phyloP scores from a whole-genome alignment of 2,888 invertebrate genomes.

The Pammene fasciana region DNA sequence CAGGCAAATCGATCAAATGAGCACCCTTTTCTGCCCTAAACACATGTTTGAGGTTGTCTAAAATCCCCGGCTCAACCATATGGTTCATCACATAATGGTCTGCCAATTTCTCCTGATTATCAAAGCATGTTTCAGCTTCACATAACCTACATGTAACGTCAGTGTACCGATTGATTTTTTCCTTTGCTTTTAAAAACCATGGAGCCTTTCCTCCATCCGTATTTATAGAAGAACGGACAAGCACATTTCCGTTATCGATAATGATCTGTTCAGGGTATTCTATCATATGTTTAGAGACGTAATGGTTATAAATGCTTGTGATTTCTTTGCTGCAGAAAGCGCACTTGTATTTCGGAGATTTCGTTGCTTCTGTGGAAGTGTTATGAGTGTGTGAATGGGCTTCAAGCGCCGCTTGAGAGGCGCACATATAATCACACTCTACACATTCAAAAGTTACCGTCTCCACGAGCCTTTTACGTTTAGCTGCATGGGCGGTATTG shows the following conservation, averaged over 20 bases:
- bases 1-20: neutral
- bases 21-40: slow-evolving; percentile 19
- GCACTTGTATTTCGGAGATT: slow-evolving; percentile 8
- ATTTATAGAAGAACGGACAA: slow-evolving; percentile 13
- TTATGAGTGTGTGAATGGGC: neutral
- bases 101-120: neutral
- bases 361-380: neutral
- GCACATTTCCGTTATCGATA: slow-evolving; percentile 5
- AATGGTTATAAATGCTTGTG: neutral
- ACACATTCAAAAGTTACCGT: slow-evolving; percentile 1
- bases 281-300: neutral
- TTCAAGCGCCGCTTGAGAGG: neutral
- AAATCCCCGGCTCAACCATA: slow-evolving; percentile 4
- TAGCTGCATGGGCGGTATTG: neutral
- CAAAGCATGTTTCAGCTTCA: neutral
- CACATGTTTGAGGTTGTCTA: neutral
- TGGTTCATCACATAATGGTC: slow-evolving; percentile 6
- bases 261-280: slow-evolving; percentile 14
- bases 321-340: slow-evolving; percentile 10
- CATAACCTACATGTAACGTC: slow-evolving; percentile 20
- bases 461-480: neutral
- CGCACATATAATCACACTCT: neutral
- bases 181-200: slow-evolving; percentile 14
- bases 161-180: slow-evolving; percentile 10
- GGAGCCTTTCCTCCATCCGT: slow-evolving; percentile 9